A percentile compares a stretch with the other conserved stretches of the same genome.
These are phyloP conservation scores for Toxonevra muliebris DNA, from an alignment of 2,888 invertebrate genomes.

Conservation along the genomic window DNA sequence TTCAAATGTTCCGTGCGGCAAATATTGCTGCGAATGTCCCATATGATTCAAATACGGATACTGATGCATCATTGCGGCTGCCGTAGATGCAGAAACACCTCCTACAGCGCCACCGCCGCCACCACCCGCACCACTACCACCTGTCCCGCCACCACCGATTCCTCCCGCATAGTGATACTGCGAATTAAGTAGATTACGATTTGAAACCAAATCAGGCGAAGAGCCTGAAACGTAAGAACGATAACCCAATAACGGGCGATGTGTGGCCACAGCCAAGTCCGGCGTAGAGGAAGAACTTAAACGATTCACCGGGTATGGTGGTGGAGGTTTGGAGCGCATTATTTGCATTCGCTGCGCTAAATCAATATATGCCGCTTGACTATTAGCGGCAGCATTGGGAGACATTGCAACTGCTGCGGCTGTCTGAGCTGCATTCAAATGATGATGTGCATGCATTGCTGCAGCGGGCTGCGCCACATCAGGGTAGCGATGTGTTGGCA, in stretches of 20 bases:
- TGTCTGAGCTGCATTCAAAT: constrained; percentile 41
- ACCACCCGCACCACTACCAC: constrained; percentile 29
- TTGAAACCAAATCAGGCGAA: constrained; percentile 81
- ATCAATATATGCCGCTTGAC: constrained; percentile 55
- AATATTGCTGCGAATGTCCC: constrained; percentile 63
- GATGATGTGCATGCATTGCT: constrained; percentile 56
- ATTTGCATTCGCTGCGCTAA: constrained; percentile 61
- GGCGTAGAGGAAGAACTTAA: constrained; percentile 86
- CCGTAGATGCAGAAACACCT: constrained; percentile 68
- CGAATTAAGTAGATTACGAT: constrained; percentile 71
- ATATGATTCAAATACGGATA: constrained; percentile 59
- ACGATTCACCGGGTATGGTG: constrained; percentile 81
- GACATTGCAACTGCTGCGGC: constrained; percentile 31
- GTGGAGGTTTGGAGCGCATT: constrained; percentile 76
- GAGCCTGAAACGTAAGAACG: constrained; percentile 76
- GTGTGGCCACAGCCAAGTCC: constrained; percentile 80
- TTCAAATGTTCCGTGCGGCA: constrained; percentile 77
- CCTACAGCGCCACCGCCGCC: constrained; percentile 33
- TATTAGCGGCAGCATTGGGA: constrained; percentile 27
- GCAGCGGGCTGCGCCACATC: constrained; percentile 71
- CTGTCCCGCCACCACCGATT: constrained; percentile 33
- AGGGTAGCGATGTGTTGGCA: constrained; percentile 68
- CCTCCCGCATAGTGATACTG: constrained; percentile 47
- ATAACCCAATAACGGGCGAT: constrained; percentile 65
- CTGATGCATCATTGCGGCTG: constrained; percentile 61